Base-by-base conservation (phyloP, 2,888 invertebrate genomes). In the Leptinotarsa rubiginosa region DNA sequence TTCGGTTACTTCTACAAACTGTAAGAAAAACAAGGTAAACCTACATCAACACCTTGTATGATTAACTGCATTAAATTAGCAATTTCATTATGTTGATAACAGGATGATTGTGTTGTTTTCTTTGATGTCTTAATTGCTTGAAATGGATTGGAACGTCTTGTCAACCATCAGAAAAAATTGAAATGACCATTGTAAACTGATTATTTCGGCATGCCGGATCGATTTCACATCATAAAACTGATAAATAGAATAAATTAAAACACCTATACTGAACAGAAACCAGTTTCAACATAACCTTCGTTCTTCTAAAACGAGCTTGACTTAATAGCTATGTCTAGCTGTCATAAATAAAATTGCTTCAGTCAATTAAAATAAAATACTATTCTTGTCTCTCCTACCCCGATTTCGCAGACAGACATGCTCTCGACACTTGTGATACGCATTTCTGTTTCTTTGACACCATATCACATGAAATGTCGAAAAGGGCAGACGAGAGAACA, bases 401-500 rank as follows among this genome's bases (percentile, higher is more conserved):
- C 47, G n/a, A 50, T 22, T n/a, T 31, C 22, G 12, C n/a, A 50
- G 50, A 65, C 41, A 66, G 49, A 49, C 49, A 50, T 25, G 67
- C 18, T 25, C 22, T 65, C 20, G 65, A 49, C 65, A 49, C 65
- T 65, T 65, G 65, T 67, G 64, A 41, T 16, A 56, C 64, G 54
- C 69, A 56, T 75, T 72, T 66, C 62, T 47, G 41, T 50, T 25
- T 59, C 50, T 66, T 66, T 67, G 65, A 69, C 65, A 67, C 62
- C 56, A 67, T 66, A 67, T 72, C 62, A 54, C 66, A 49, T 66
- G 72, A 72, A 65, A 59, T 66, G 65, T 67, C 68, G 59, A 50
- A 66, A 75, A 54, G 71, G 75, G 65, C 50, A 16, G 4, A 50
- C 18, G 47, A 50, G 69, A 59, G 56, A 75, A 70, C 69, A 69